Conservation (phyloP, 2,888 invertebrate genomes). For the Apamea sordens region DNA sequence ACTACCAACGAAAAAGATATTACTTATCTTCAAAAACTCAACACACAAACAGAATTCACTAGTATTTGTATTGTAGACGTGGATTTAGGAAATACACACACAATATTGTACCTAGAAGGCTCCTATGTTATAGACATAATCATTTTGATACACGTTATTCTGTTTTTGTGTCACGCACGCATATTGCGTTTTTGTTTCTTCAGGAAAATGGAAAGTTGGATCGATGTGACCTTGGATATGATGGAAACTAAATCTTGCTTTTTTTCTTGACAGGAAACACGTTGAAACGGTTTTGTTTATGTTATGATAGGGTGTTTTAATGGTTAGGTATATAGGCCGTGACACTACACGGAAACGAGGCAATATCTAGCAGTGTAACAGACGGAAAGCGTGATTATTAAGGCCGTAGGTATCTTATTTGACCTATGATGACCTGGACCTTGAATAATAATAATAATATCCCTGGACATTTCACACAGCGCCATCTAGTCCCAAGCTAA, state of each 20-base stretch:
- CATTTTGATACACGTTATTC: conserved; percentile 63
- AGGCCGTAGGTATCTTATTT: background rate
- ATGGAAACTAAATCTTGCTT: conserved; percentile 44
- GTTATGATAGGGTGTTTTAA: background rate
- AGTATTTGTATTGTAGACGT: conserved; percentile 40
- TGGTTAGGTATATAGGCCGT: background rate
- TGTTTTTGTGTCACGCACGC: conserved; percentile 53
- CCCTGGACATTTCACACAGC: no score
- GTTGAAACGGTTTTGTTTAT: background rate
- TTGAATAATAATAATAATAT: no score
- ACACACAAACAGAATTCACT: conserved; percentile 18
- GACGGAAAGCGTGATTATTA: background rate
- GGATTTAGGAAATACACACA: conserved; percentile 38
- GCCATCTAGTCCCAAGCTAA: no score
- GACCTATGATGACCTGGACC: no score
- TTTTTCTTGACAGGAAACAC: conserved; percentile 2
- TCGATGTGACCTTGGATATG: conserved; percentile 45
- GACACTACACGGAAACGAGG: background rate
- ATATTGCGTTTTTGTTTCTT: conserved; percentile 57
- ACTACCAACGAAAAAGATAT: background rate
- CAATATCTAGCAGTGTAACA: background rate
- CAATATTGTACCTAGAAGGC: conserved; percentile 57
- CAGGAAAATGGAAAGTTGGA: conserved; percentile 45
- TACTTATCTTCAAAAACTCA: background rate
- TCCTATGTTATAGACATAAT: conserved; percentile 60